Evolutionary conservation across 2,888 invertebrate genomes (phyloP), one percentile per base, ranked within the genome.

Genomic region (Anagyrus pseudococci): DNA sequence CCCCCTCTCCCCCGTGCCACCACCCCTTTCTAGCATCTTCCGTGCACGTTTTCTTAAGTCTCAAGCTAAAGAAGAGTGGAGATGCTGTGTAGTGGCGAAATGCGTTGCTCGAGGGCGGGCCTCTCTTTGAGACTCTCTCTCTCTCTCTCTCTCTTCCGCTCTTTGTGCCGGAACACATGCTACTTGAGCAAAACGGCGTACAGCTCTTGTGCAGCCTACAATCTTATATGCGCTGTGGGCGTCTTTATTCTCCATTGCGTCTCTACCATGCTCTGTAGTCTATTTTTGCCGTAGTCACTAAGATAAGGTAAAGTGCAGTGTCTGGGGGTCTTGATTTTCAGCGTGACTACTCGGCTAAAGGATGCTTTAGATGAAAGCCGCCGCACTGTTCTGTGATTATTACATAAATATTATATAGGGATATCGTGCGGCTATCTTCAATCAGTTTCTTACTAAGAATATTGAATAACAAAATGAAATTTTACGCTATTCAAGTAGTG

Each of bases 71-170:
- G 55, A 64, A 56, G 64, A 62, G 46, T 37, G 22, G 50, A 57
- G 55, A 54, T 22, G 46, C 58, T 10, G 26, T 19, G 33, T 13
- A 26, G 20, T 37, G 33, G 33, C 8, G 33, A 2, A 10, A 10
- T 10, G 29, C 29, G 17, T 13, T 46, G 54, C 63, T 46, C 43
- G 50, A 23, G 55, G 56, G 55, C 19, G 19, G 48, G 22, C 15
- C 43, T 29, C 58, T 62, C 53, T 53, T 50, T 56, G 57, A 57
- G 25, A n/a, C 19, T 52, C 64, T 56, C 59, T 56, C 53, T 59
- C 62, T 57, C 41, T 26, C 13, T 8, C n/a, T 33, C 19, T 52
- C 64, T 56, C 59, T 56, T 53, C 56, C 62, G 52, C 41, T 2
- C 33, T 37, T 37, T 37, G 33, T 37, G 33, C 33, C 15, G 33